Conservation (phyloP, 2,888 invertebrate species). For the Crocallis elinguaria region DNA sequence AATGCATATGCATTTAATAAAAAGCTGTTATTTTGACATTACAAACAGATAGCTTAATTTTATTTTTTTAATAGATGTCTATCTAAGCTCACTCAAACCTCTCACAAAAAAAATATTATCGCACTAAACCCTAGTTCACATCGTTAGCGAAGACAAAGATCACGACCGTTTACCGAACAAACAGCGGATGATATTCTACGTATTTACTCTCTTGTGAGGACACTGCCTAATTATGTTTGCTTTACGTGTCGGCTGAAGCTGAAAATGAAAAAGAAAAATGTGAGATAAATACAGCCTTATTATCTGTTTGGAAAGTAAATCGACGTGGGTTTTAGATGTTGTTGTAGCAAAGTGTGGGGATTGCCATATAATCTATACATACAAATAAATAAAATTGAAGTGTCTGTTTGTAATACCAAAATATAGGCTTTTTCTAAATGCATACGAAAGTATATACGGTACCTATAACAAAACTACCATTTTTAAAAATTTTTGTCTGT, state of each 20-base stretch:
- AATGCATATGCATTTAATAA: too few species aligned
- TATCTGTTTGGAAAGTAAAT: not conserved
- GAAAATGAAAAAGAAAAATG: constrained; percentile 36
- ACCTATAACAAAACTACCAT: too few species aligned
- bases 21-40: too few species aligned
- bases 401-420: too few species aligned
- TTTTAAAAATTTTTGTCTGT: too few species aligned
- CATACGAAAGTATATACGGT: too few species aligned
- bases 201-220: constrained; percentile 47
- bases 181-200: constrained; percentile 53
- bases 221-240: constrained; percentile 66
- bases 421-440: too few species aligned
- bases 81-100: not conserved
- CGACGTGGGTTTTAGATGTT: not conserved
- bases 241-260: constrained; percentile 54
- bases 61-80: too few species aligned
- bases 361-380: too few species aligned
- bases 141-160: constrained; percentile 56
- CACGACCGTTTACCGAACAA: constrained; percentile 54
- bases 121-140: constrained; percentile 43
- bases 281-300: constrained; percentile 7
- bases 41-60: too few species aligned
- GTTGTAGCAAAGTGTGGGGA: not conserved
- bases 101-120: constrained; percentile 64
- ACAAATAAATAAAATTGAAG: too few species aligned